Percentiles rank a stretch among this genome's conserved stretches.
phyloP scores from a whole-genome alignment of 2,888 invertebrate genomes.

The Drosophila merina region DNA sequence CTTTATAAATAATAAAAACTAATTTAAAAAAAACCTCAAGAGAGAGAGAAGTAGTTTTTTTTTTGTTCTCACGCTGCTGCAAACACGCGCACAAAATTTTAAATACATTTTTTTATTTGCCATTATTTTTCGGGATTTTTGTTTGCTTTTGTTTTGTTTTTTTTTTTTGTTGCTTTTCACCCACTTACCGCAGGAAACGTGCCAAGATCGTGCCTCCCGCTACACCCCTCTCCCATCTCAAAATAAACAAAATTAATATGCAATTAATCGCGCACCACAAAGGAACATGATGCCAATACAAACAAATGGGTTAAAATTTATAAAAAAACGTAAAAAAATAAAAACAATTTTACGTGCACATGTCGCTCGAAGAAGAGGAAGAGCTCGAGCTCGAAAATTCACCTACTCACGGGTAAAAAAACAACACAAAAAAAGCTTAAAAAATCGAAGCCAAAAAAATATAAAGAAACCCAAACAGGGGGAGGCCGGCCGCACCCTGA shows the following conservation, averaged over 20 bases:
- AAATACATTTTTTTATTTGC: conserved; percentile 65
- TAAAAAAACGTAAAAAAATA: conserved; percentile 24
- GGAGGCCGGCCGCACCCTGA: conserved; percentile 69
- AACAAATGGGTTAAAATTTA: conserved; percentile 35
- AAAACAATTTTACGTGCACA: conserved; percentile 73
- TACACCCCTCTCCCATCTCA: conserved; percentile 1
- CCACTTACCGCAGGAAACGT: conserved; percentile 74
- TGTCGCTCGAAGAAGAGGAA: conserved; percentile 52
- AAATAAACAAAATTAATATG: conserved; percentile 76
- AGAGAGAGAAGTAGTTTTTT: conserved; percentile 22
- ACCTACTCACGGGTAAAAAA: conserved; percentile 65
- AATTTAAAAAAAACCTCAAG: conserved; percentile 32
- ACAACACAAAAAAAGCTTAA: conserved; percentile 21
- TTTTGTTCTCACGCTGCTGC: conserved; percentile 68
- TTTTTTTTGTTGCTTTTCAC: conserved; percentile 51
- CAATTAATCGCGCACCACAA: conserved; percentile 78
- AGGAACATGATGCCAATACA: conserved; percentile 74
- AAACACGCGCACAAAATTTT: conserved; percentile 71
- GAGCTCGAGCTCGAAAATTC: conserved; percentile 64
- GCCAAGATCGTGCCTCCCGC: conserved; percentile 61
- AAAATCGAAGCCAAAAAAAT: conserved; percentile 10
- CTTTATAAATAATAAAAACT: conserved; percentile 37
- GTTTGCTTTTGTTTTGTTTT: conserved; percentile 20
- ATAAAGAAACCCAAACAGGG: conserved; percentile 14
- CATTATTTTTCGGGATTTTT: conserved; percentile 49